These are phyloP conservation scores for Emys orbicularis DNA, from an alignment of 2,797 vertebrate species.

Conservation along the genomic window DNA sequence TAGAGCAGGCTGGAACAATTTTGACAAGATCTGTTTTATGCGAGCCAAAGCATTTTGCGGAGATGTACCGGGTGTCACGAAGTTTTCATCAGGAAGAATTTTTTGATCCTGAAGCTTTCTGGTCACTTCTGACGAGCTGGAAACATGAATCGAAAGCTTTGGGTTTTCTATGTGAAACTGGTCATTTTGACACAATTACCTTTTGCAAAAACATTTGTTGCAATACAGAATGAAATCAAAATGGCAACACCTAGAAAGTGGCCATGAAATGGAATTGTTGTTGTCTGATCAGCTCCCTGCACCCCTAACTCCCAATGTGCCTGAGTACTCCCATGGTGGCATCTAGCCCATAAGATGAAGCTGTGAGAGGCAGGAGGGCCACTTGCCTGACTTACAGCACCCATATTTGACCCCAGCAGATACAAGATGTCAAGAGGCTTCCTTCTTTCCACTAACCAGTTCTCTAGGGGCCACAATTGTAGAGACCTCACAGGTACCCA, in stretches of 20 bases:
- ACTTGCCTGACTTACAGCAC: not conserved
- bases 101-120: not conserved
- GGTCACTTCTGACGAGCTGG: not conserved
- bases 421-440: not conserved
- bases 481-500: not conserved
- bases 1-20: not conserved
- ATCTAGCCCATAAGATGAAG: not conserved
- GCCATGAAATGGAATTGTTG: too few relatives aligned
- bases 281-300: not conserved
- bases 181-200: not conserved
- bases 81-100: not conserved
- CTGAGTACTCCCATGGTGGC: not conserved
- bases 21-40: not conserved
- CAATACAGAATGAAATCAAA: too few relatives aligned
- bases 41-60: not conserved
- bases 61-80: not conserved
- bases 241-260: too few relatives aligned
- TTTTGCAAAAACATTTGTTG: not conserved
- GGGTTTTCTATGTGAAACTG: not conserved
- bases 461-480: not conserved
- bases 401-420: not conserved
- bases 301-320: not conserved
- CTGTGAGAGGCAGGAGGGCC: not conserved
- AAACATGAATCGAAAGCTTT: not conserved
- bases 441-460: not conserved